Base-by-base conservation (phyloP, 2,888 invertebrate species). In the Salticus scenicus region DNA sequence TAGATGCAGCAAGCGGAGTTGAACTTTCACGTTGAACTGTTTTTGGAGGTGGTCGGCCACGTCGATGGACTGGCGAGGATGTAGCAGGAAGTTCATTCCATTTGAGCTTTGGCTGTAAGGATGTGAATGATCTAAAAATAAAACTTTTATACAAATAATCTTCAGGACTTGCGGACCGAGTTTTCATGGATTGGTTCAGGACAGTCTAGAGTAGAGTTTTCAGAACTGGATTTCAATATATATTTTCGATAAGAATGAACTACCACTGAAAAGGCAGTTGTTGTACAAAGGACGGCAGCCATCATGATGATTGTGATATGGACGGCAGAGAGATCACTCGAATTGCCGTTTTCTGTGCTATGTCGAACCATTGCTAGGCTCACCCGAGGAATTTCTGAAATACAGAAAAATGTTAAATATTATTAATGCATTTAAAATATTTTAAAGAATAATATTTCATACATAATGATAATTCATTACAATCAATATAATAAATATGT, bases 141-240 rank as follows among this genome's bases (percentile, higher is more conserved):
- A 87, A 87, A 71, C 83, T 81, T 20, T 87, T 85, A 41, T 87
- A 85, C 27, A 87, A 77, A 28, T 81, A 87, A 30, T 87, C 87
- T 78, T 87, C 87, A 1, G 87, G 87, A 31, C 84, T 66, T 7
- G 69, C 69, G 74, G 76, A 71, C 75, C 74, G 79, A 73, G 81
- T 70, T 42, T 85, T 83, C 31, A 64, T 37, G 67, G 87, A 88
- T 20, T 24, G 81, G 42, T 42, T 84, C 75, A 8, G 81, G 75
- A 30, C 78, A 64, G 8, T 73, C 70, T 12, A 79, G 66, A 10
- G 42, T 69, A n/a, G 79, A 74, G 41, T 76, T 81, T n/a, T 51
- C 51, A 24, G 66, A 64, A 14, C 28, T 57, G 17, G 57, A 57
- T 51, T 71, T 70, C 37, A 41, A 27, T 37, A 41, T 72, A 28